Conservation (phyloP, 2,888 invertebrate species). For the Trachelus stipa region DNA sequence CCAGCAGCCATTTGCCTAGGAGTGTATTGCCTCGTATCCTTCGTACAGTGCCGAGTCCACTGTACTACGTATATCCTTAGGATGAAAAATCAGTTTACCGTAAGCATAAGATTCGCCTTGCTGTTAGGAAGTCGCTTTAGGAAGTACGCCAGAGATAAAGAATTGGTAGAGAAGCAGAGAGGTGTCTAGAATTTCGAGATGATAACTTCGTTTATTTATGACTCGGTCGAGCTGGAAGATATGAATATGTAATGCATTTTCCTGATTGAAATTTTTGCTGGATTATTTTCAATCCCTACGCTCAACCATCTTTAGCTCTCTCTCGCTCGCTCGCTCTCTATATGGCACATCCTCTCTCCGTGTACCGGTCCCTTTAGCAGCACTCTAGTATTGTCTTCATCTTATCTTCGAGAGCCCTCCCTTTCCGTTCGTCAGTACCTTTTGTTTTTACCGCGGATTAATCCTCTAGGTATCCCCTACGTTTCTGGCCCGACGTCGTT, state of each 20-base stretch:
- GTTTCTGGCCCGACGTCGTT: constrained; percentile 4
- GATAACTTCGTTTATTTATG: constrained; percentile 50
- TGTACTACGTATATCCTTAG: background rate
- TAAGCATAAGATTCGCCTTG: background rate
- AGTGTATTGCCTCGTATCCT: background rate
- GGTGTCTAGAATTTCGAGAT: constrained; percentile 41
- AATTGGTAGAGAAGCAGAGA: constrained; percentile 30
- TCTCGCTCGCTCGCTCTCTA: constrained; percentile 24
- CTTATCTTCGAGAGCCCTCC: constrained; percentile 22
- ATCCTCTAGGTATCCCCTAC: constrained; percentile 14
- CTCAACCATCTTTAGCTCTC: constrained; percentile 27
- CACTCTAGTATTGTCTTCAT: constrained; percentile 16
- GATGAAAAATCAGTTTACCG: background rate
- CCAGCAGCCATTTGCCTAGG: background rate
- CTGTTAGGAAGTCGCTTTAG: background rate
- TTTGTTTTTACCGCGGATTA: constrained; percentile 22
- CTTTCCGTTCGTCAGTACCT: constrained; percentile 20
- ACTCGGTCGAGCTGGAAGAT: constrained; percentile 37
- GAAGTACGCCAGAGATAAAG: background rate
- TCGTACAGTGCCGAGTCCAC: background rate
- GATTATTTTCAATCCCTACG: constrained; percentile 48
- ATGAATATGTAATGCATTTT: constrained; percentile 64
- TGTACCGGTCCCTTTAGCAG: background rate
- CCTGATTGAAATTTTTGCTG: constrained; percentile 64
- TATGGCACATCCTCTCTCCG: background rate